Base-by-base conservation (phyloP, 2,797 vertebrate species). In the Etheostoma perlongum region DNA sequence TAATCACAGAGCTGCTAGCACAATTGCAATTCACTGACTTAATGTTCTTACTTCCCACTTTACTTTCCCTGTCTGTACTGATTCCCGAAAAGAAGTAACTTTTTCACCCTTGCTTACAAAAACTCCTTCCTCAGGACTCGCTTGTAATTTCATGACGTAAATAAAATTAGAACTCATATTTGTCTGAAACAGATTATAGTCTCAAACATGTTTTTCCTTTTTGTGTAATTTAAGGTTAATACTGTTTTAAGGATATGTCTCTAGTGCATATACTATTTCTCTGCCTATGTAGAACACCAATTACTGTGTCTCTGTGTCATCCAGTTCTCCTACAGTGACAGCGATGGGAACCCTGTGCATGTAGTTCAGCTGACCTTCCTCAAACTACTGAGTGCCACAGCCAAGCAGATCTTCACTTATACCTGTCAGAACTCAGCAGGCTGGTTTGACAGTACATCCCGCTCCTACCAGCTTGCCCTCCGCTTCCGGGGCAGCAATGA, bases 351-450 rank as follows among this genome's bases (percentile, higher is more conserved):
- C n/a, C 90, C 95, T 0, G 94, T 99, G 3, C 95, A 93, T 1
- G 94, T 97, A 60, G 96, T 98, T 0, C 98, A 99, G 81, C 81
- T 99, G 89, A 98, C 96, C 78, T 99, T 99, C 94, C 94, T 99
- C 72, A 97, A 96, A 51, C 87, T 99, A 47, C 91, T 99, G 79
- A 99, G 97, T 0, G 96, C 96, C 74, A 85, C 91, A 0, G 97
- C 96, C 63, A 94, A 61, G 52, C 98, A 99, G 92, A 95, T 81
- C 71, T 97, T 99, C 90, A 96, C 95, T 13, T 96, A 96, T 76
- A 87, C 75, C 82, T 99, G 98, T 94, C 98, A 98, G 87, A 96
- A 98, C 78, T 94, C 96, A 0, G 95, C 91, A 0, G 97, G 96
- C 54, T 98, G 97, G 97, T 96, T 94, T 66, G 96, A 98, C 7